These are phyloP conservation scores for Zalophus californianus DNA, from an alignment of 2,797 vertebrate genomes.

Conservation along the genomic window DNA sequence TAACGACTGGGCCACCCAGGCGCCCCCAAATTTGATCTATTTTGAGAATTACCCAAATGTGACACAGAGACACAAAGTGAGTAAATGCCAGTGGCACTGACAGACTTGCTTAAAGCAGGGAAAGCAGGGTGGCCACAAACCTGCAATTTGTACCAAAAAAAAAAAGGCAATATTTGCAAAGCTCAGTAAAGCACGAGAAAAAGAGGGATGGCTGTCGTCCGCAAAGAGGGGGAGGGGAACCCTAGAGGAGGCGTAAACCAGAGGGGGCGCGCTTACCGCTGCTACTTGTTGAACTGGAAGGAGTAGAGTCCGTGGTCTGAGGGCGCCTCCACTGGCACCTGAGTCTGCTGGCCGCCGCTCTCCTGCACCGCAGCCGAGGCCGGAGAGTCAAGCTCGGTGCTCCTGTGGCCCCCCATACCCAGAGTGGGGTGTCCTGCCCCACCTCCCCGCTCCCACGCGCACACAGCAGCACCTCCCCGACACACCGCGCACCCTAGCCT, in stretches of 20 bases:
- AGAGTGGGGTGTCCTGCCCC: not conserved
- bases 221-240: not conserved
- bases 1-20: not conserved
- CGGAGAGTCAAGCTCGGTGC: not conserved
- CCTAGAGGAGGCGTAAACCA: not conserved
- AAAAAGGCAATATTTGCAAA: not conserved
- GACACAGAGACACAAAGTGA: not conserved
- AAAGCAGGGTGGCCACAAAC: not conserved
- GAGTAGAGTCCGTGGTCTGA: constrained; percentile 94
- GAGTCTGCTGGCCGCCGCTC: constrained; percentile 91
- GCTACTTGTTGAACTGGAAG: constrained; percentile 96
- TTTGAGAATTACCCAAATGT: not conserved
- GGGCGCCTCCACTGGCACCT: constrained; percentile 93
- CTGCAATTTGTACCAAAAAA: not conserved
- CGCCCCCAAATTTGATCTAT: not conserved
- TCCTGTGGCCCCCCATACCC: not conserved
- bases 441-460: not conserved
- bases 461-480: not conserved
- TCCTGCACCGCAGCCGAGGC: constrained; percentile 87
- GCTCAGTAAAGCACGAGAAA: not conserved
- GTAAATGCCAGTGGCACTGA: not conserved
- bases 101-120: not conserved
- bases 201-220: not conserved
- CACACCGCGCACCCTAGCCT: not conserved
- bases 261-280: constrained; percentile 61